A percentile compares a stretch with the other conserved stretches of the same genome.
These are phyloP conservation scores for Centropus unirufus DNA, from an alignment of 2,113 vertebrate genomes.

Conservation along the genomic window DNA sequence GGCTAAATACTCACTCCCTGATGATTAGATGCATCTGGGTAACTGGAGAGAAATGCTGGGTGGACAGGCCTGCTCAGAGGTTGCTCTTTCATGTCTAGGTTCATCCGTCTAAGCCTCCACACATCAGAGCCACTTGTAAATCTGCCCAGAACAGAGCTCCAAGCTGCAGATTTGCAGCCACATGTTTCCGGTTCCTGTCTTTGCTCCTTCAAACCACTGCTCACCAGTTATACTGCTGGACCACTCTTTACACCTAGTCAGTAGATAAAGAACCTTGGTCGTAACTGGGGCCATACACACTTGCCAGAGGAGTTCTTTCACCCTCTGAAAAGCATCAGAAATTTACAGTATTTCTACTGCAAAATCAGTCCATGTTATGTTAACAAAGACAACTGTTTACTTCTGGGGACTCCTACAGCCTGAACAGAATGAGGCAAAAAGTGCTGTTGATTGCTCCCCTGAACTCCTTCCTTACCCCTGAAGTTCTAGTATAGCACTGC, in stretches of 20 bases:
- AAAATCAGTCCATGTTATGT: not conserved
- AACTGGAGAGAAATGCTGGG: not conserved
- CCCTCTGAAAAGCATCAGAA: not conserved
- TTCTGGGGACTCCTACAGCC: not conserved
- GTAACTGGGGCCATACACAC: not conserved
- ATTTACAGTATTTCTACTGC: not conserved
- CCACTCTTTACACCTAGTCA: not conserved
- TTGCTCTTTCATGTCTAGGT: not conserved
- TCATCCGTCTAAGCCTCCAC: not conserved
- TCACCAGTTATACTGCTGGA: not conserved
- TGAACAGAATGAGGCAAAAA: not conserved
- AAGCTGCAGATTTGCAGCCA: not conserved
- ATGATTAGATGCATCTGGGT: not conserved
- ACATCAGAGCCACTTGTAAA: not conserved
- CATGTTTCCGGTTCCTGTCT: not conserved
- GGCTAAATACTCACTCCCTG: not conserved
- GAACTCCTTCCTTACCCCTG: slow-evolving; percentile 16
- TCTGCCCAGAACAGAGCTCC: not conserved
- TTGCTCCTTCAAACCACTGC: not conserved
- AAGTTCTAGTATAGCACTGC: slow-evolving; percentile 55
- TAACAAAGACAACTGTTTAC: not conserved
- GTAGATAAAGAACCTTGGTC: not conserved
- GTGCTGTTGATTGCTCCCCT: not conserved
- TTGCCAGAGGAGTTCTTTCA: not conserved
- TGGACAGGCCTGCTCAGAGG: not conserved